phyloP scores from a whole-genome alignment of 2,888 invertebrate genomes.

The Nipponacmea schrenckii region DNA sequence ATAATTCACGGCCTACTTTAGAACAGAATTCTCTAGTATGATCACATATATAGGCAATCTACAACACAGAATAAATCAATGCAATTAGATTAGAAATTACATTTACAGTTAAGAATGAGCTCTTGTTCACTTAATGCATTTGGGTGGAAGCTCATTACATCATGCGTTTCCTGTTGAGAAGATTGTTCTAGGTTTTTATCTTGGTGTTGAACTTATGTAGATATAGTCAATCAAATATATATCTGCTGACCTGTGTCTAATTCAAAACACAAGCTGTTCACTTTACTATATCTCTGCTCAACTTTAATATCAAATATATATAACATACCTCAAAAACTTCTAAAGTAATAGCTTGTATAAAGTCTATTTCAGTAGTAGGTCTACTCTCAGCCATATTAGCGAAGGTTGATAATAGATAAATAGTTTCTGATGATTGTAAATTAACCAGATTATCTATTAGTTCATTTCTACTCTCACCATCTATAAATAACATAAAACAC shows the following conservation, averaged over 20 bases:
- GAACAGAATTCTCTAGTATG: constrained; percentile 79
- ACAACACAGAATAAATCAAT: constrained; percentile 35
- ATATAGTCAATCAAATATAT: too few relatives aligned
- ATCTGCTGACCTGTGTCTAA: too few relatives aligned
- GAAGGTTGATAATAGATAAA: constrained; percentile 81
- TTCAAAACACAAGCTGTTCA: too few relatives aligned
- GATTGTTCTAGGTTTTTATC: too few relatives aligned
- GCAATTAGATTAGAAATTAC: neutral
- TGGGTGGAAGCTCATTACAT: neutral
- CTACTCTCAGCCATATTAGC: constrained; percentile 83
- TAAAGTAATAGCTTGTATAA: constrained; percentile 76
- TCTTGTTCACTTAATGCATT: neutral
- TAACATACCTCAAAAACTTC: constrained; percentile 77
- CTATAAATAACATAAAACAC: constrained; percentile 30
- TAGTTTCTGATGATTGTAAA: constrained; percentile 79
- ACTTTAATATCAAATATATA: too few relatives aligned
- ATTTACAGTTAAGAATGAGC: too few relatives aligned
- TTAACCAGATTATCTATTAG: constrained; percentile 73
- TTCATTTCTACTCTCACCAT: constrained; percentile 47
- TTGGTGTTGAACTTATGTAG: too few relatives aligned
- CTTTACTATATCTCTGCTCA: too few relatives aligned
- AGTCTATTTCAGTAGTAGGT: constrained; percentile 73
- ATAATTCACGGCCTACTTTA: constrained; percentile 79
- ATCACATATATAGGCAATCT: constrained; percentile 80
- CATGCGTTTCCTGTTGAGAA: neutral